Evolutionary conservation across 2,797 vertebrate genomes (phyloP).

Genomic region (Clarias pachynema): DNA sequence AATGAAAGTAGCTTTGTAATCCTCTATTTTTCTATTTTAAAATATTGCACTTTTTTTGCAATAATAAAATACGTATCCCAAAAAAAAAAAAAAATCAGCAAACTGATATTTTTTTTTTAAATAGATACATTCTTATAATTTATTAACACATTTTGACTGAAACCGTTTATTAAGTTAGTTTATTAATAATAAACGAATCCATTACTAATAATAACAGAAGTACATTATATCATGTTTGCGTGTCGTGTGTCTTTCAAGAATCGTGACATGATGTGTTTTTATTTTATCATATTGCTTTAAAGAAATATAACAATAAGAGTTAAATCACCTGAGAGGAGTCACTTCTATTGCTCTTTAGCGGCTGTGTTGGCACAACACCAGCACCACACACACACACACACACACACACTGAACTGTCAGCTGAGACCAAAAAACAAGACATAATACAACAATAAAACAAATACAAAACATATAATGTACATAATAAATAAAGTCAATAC

Average conservation of each 20-base stretch:
- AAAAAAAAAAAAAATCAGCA: background rate
- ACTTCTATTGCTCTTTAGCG: slow-evolving; percentile 14
- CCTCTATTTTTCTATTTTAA: too few species aligned
- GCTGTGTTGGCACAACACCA: background rate
- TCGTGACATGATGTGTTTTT: background rate
- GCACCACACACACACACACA: background rate
- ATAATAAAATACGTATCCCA: background rate
- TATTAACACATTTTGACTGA: background rate
- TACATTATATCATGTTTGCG: background rate
- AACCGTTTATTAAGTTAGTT: background rate
- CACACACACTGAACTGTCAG: too few species aligned
- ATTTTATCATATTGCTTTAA: background rate
- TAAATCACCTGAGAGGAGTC: slow-evolving; percentile 60
- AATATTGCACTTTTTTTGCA: too few species aligned
- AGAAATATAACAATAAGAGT: slow-evolving; percentile 42
- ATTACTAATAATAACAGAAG: background rate
- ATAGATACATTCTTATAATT: too few species aligned
- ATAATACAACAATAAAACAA: background rate
- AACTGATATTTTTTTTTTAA: too few species aligned
- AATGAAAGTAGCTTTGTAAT: too few species aligned
- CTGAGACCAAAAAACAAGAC: background rate
- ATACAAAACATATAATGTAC: background rate
- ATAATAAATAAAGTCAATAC: background rate
- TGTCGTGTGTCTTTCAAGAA: background rate
- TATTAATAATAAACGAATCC: background rate